Conservation (phyloP, 2,797 vertebrate genomes). For the Morus bassanus region DNA sequence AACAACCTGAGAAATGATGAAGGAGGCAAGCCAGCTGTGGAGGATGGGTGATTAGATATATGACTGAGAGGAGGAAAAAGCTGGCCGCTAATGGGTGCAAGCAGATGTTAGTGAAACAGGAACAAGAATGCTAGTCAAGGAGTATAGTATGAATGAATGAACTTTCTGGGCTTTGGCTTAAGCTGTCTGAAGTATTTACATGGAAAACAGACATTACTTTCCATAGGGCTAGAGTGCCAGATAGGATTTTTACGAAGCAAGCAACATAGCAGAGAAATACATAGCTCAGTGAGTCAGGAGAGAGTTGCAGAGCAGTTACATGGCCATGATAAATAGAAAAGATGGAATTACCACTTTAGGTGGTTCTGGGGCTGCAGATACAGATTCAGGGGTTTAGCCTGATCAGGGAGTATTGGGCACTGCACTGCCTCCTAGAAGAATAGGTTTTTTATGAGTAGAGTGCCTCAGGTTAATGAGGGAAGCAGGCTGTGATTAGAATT, state of each 20-base stretch:
- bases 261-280: background rate
- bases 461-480: background rate
- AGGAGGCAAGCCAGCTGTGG: background rate
- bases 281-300: background rate
- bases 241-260: background rate
- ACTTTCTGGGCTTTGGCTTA: background rate
- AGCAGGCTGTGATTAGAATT: background rate
- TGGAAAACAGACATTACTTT: background rate
- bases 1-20: background rate
- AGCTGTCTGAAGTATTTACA: background rate
- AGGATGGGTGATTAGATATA: background rate
- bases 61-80: background rate
- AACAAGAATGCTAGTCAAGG: background rate
- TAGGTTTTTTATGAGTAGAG: background rate
- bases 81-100: background rate
- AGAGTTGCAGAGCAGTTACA: background rate
- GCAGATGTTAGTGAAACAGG: background rate
- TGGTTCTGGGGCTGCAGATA: background rate
- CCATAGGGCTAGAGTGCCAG: background rate
- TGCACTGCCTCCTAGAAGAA: background rate
- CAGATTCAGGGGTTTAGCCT: background rate
- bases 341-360: background rate
- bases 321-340: background rate
- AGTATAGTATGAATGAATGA: background rate
- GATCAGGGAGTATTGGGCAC: background rate